Evolutionary conservation across 2,888 invertebrate species (phyloP).

Genomic region (Stratiomys singularior): DNA sequence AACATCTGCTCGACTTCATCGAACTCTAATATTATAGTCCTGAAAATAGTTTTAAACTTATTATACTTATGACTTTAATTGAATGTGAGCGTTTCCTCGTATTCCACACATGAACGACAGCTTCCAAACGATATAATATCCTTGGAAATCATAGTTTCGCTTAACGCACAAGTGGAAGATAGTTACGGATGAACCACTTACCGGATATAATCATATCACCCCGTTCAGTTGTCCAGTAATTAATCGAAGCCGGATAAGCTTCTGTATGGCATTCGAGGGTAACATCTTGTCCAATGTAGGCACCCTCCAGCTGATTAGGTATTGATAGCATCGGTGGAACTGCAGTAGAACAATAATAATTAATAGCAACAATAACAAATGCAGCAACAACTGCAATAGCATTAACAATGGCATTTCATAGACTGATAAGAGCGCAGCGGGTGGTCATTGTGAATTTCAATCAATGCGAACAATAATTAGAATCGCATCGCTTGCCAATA

Average conservation of each 20-base stretch:
- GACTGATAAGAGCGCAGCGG: not conserved
- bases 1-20: too few relatives aligned
- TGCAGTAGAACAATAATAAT: constrained; percentile 62
- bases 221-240: constrained; percentile 92
- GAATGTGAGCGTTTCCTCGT: too few relatives aligned
- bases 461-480: constrained; percentile 3
- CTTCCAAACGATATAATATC: too few relatives aligned
- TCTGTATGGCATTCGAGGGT: constrained; percentile 90
- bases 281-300: constrained; percentile 88
- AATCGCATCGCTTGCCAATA: constrained; percentile 1
- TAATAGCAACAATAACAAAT: constrained; percentile 23
- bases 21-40: too few relatives aligned
- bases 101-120: too few relatives aligned
- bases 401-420: constrained; percentile 33
- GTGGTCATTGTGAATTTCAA: not conserved
- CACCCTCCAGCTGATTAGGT: constrained; percentile 91
- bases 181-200: constrained; percentile 63
- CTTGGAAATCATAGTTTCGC: too few relatives aligned
- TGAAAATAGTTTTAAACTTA: too few relatives aligned
- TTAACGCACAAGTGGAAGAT: too few relatives aligned
- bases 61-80: too few relatives aligned
- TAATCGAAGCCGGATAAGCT: constrained; percentile 91
- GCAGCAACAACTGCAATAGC: constrained; percentile 39
- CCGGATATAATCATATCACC: constrained; percentile 95
- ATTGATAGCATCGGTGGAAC: constrained; percentile 96